phyloP scores from a whole-genome alignment of 35 echinoderm and acorn worm genomes.

The Stichopus chloronotus region DNA sequence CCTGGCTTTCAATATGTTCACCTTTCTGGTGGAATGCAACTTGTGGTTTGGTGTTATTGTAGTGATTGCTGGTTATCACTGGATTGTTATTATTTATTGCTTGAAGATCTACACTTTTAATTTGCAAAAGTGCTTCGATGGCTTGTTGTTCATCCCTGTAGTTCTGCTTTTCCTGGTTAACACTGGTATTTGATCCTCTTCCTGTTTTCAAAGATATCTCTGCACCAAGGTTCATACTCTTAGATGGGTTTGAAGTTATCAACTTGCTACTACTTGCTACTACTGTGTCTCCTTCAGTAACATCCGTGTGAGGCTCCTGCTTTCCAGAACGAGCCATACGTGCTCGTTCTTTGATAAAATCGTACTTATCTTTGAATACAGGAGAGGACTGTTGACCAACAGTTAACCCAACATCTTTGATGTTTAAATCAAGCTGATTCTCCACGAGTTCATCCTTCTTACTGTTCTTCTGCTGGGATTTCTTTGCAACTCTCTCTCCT shows the following conservation, averaged over 20 bases:
- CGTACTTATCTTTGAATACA: constrained; percentile 91
- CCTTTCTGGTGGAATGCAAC: constrained; percentile 2
- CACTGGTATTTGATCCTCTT: background rate
- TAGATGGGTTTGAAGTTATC: background rate
- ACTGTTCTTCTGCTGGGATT: background rate
- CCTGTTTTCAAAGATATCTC: constrained; percentile 20
- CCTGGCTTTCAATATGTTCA: background rate
- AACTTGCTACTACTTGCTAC: background rate
- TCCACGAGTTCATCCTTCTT: background rate
- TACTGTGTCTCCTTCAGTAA: background rate
- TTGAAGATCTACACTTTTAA: constrained; percentile 83
- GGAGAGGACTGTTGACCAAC: background rate
- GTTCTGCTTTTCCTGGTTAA: constrained; percentile 11
- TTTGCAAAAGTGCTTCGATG: constrained; percentile 88
- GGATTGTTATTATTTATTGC: constrained; percentile 63
- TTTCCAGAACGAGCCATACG: constrained; percentile 50
- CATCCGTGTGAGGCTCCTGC: constrained; percentile 9
- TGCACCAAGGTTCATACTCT: constrained; percentile 37
- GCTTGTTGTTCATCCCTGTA: constrained; percentile 76
- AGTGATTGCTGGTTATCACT: background rate
- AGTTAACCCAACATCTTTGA: background rate
- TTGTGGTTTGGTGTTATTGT: background rate
- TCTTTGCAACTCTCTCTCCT: background rate
- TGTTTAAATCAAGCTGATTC: background rate
- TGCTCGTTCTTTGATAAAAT: constrained; percentile 87